Evolutionary conservation across 30 jellyfish, hydroid and myxozoan genomes (phyloP), one percentile per base, ranked within the genome.

Genomic region (Cassiopea andromeda): DNA sequence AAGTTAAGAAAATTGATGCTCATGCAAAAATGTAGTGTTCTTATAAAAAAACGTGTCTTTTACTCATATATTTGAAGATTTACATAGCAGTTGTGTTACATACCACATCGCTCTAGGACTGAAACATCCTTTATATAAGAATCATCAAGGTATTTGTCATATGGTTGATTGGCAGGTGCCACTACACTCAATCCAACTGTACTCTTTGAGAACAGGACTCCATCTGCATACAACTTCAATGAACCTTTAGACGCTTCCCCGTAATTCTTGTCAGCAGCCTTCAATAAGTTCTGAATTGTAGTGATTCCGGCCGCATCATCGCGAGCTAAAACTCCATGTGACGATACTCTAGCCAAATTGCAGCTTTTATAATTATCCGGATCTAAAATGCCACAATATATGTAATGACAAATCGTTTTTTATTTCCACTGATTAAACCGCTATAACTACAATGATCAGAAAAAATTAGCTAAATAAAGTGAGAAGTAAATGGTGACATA

Each of bases 271-370:
- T 74, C 93, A 2, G 87, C 75, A 5, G 57, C 75, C 45, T 48
- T 61, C 57, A 85, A 75, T 0, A 85, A 16, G 2, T 44, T 43
- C n/a, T 85, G 93, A 58, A 74, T 74, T 1, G 1, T 38, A 7
- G 76, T 72, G 8, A 85, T 76, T 74, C 81, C 73, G 73, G 90
- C 38, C 38, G 38, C 87, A 12, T 85, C 93, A 3, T 72, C 19
- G 1, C 93, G 84, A 10, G 87, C 73, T 3, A 85, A 8, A 57
- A 85, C 93, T 45, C 80, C 93, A 68, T 85, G 93, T 10, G 86
- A 69, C 45, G 93, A 60, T 14, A 85, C 93, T n/a, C 93, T 81
- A 59, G 93, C 93, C 46, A 85, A 73, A 48, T 85, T 85, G 75
- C 93, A 85, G 43, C 64, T 49, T 12, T 2, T 57, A 60, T 48